Base-by-base conservation (phyloP, 2,888 invertebrate species). In the Corythucha ciliata region DNA sequence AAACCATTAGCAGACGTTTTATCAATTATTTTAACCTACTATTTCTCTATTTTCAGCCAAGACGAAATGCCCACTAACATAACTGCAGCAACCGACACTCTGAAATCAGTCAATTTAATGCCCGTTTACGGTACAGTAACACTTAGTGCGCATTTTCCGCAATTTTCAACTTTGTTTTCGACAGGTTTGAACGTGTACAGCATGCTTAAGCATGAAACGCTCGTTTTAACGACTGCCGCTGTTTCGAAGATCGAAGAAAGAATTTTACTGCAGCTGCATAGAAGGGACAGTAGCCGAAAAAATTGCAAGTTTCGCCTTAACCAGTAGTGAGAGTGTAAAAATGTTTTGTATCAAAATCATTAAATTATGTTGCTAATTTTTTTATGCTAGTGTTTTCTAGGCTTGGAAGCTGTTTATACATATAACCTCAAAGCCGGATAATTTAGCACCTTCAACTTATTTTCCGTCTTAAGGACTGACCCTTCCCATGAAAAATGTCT, bases 141-240 rank as follows among this genome's bases (percentile, higher is more conserved):
- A 49, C 7, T 40, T 34, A 14, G 14, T n/a, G n/a, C n/a, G n/a
- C n/a, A 14, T 40, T 36, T n/a, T 7, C 29, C 46, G 56, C 32
- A 29, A 44, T n/a, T 52, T n/a, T 32, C 47, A 14, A 47, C 5
- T 34, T 26, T 42, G 26, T 39, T 12, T 29, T 24, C 65, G 65
- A 18, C 60, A 73, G 76, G 78, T 25, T 73, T 98, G 14, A 98
- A 98, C 73, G 92, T 94, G 0, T 86, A 84, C 70, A 93, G 94
- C 27, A 93, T 98, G 88, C 67, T 98, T 56, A 98, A 98, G 71
- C 89, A 97, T 69, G 85, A 90, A 57, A 96, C 94, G 0, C 70
- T 98, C 8, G 81, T 97, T 4, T 67, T 97, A 2, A 93, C 94
- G 0, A 70, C 82, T 58, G 76, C 79, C 37, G 94, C 96, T 0